Percentiles rank a stretch among this genome's conserved stretches.
Evolutionary conservation across 2,113 vertebrate species (phyloP).

Genomic region (Scomber japonicus): DNA sequence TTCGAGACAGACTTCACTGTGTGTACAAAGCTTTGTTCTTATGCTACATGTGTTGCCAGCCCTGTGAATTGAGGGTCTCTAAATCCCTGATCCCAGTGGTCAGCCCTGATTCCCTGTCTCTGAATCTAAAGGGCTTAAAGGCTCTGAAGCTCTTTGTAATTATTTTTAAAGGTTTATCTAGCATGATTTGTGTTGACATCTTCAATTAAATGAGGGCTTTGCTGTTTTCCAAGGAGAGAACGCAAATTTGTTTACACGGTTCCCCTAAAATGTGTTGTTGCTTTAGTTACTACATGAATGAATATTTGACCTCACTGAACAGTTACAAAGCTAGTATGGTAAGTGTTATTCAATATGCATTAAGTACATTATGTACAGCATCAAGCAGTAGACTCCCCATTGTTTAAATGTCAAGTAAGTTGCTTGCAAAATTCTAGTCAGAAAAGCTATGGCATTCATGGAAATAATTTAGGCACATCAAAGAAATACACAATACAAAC

Average conservation of each 20-base stretch:
- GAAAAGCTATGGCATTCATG: not conserved
- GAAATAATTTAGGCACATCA: constrained; percentile 11
- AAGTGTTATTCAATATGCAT: not conserved
- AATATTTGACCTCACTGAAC: constrained; percentile 17
- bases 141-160: constrained; percentile 64
- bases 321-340: constrained; percentile 11
- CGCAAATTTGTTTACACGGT: constrained; percentile 11
- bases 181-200: constrained; percentile 62
- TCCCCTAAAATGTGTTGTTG: not conserved
- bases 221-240: constrained; percentile 37
- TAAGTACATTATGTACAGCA: not conserved
- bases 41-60: constrained; percentile 53
- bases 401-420: constrained; percentile 15
- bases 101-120: constrained; percentile 57
- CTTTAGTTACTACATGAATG: not conserved
- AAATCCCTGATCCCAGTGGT: constrained; percentile 66
- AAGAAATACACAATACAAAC: not conserved
- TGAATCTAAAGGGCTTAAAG: constrained; percentile 64
- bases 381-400: not conserved
- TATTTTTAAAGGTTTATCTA: constrained; percentile 72
- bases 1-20: constrained; percentile 14
- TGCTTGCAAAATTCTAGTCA: constrained; percentile 3
- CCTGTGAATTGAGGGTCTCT: constrained; percentile 62
- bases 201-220: constrained; percentile 52
- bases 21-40: constrained; percentile 50